phyloP scores from a whole-genome alignment of 2,888 invertebrate species.

The Laothoe populi region DNA sequence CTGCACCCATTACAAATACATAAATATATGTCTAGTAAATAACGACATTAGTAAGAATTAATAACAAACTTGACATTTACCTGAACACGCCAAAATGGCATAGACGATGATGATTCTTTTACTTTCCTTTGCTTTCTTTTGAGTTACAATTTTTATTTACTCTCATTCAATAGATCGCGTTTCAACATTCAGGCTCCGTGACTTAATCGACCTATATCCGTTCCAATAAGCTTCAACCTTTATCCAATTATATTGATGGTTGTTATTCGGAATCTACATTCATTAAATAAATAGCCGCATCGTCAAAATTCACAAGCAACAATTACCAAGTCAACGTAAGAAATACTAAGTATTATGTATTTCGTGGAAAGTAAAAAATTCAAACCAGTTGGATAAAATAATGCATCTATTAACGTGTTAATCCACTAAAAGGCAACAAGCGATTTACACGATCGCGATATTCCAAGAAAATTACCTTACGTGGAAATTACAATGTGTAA shows the following conservation, averaged over 20 bases:
- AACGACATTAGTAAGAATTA: too few relatives aligned
- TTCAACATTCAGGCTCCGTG: neutral
- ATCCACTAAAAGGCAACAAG: constrained; percentile 1
- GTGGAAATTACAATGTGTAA: neutral
- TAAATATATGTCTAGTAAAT: too few relatives aligned
- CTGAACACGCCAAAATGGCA: neutral
- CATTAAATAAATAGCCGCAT: neutral
- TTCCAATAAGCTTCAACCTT: neutral
- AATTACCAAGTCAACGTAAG: neutral
- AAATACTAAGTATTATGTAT: neutral
- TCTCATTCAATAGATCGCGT: neutral
- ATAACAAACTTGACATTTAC: neutral
- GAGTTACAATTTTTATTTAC: neutral
- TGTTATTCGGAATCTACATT: neutral
- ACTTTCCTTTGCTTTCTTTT: neutral
- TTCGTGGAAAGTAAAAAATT: too few relatives aligned
- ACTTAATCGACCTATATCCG: constrained; percentile 1
- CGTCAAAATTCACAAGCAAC: neutral
- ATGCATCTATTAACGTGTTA: neutral
- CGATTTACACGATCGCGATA: constrained; percentile 12
- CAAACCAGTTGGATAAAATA: too few relatives aligned
- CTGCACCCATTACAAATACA: too few relatives aligned
- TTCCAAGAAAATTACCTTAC: neutral
- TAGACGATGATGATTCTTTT: neutral
- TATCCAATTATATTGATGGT: neutral